phyloP scores from a whole-genome alignment of 1,140 invertebrate species.

The Musca domestica region DNA sequence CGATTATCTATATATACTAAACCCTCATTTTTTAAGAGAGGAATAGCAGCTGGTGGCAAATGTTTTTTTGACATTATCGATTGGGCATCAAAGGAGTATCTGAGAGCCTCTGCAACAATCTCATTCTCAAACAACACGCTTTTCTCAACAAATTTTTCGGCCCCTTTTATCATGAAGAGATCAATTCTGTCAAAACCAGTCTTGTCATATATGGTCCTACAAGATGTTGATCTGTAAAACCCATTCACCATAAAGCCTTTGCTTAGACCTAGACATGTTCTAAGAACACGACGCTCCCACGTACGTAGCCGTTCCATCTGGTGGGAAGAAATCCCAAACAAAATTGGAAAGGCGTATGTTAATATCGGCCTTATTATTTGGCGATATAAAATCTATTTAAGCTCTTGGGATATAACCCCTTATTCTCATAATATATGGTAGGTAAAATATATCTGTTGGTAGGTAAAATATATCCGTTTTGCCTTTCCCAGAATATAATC shows the following conservation, averaged over 20 bases:
- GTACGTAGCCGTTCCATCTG: no score
- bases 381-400: not conserved
- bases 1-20: no score
- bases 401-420: not conserved
- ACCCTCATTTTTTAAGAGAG: not conserved
- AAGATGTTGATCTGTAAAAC: not conserved
- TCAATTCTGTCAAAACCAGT: not conserved
- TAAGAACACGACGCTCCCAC: not conserved
- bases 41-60: not conserved
- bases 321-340: no score
- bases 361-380: not conserved
- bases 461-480: not conserved
- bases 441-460: no score
- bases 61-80: no score
- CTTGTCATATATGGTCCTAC: not conserved
- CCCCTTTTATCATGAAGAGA: not conserved
- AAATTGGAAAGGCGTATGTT: no score
- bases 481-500: not conserved
- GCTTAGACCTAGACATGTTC: not conserved
- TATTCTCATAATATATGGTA: not conserved
- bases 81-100: not conserved
- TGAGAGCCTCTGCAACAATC: not conserved
- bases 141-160: not conserved
- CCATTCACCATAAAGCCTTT: not conserved
- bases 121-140: not conserved